Percentiles rank a stretch among this genome's conserved stretches.
Conservation (phyloP, 2,797 vertebrate genomes). For the Danio choprae region DNA sequence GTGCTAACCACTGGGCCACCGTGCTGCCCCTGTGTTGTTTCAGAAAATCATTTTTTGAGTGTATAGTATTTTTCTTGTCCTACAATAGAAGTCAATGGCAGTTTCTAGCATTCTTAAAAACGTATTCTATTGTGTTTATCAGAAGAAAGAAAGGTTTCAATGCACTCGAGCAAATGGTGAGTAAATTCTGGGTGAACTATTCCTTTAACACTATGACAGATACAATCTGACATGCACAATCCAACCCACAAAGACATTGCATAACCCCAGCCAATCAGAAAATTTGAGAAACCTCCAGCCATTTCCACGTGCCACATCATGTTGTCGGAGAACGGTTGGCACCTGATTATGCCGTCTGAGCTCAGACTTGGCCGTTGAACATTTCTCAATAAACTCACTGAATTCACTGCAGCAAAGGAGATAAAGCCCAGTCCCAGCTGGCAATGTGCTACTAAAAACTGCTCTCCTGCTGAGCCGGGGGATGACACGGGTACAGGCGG, state of each 20-base stretch:
- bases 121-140: too few relatives aligned
- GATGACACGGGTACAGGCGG: conserved; percentile 48
- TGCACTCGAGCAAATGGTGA: too few relatives aligned
- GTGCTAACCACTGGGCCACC: too few relatives aligned
- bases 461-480: conserved; percentile 12
- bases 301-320: neutral
- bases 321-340: too few relatives aligned
- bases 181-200: neutral
- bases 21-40: too few relatives aligned
- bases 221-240: neutral
- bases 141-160: too few relatives aligned
- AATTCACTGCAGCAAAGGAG: conserved; percentile 7
- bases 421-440: conserved; percentile 28
- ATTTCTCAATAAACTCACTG: neutral
- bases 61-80: too few relatives aligned
- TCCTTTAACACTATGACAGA: too few relatives aligned
- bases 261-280: neutral
- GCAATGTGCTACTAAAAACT: neutral
- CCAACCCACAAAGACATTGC: neutral
- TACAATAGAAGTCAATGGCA: too few relatives aligned
- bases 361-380: neutral
- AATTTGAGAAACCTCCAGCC: neutral
- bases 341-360: neutral
- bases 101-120: too few relatives aligned
- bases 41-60: too few relatives aligned